phyloP scores from a whole-genome alignment of 2,888 invertebrate genomes.

The Patella pellucida region DNA sequence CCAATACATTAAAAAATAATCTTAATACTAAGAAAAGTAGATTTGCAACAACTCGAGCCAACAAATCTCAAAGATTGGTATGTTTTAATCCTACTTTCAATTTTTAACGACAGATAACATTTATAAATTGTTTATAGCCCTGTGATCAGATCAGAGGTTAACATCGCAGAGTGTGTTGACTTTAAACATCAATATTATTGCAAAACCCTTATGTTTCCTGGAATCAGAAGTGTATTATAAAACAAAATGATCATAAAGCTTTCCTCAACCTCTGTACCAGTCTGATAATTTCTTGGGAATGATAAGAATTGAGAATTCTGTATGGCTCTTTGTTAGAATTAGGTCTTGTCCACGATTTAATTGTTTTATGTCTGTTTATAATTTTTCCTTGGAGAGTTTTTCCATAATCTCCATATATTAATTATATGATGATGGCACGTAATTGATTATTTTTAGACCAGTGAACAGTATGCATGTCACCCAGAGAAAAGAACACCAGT shows the following conservation, averaged over 20 bases:
- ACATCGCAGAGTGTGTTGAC: too few relatives aligned
- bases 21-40: not conserved
- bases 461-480: slow-evolving; percentile 52
- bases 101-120: too few relatives aligned
- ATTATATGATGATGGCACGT: not conserved
- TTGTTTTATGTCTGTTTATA: slow-evolving; percentile 1
- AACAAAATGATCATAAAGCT: too few relatives aligned
- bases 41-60: slow-evolving; percentile 29
- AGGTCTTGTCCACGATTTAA: not conserved
- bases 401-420: not conserved
- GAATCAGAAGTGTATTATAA: too few relatives aligned
- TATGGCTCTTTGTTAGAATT: not conserved
- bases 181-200: too few relatives aligned
- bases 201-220: too few relatives aligned
- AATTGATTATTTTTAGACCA: slow-evolving; percentile 44
- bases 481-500: slow-evolving; percentile 63
- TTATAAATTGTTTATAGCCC: too few relatives aligned
- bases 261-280: too few relatives aligned
- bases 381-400: not conserved
- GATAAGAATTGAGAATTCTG: too few relatives aligned
- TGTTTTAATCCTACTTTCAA: slow-evolving; percentile 9
- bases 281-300: too few relatives aligned
- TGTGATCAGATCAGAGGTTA: too few relatives aligned
- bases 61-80: slow-evolving; percentile 51
- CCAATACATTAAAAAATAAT: too few relatives aligned